These are phyloP conservation scores for Lingula anatina DNA, from an alignment of 2,888 invertebrate species.

Conservation along the genomic window DNA sequence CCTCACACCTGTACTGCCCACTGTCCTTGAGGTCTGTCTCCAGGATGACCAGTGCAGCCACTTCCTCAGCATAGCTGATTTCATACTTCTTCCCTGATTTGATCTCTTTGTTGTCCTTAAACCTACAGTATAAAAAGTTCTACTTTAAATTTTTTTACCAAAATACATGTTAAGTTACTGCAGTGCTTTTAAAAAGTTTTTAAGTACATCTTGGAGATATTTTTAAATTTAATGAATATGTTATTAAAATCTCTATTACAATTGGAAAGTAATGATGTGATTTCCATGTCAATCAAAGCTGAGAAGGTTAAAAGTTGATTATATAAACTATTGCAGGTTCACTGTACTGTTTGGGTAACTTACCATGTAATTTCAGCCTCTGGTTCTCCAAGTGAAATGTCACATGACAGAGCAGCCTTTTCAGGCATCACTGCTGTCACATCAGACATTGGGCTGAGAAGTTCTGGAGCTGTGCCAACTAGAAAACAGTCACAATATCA, in stretches of 20 bases:
- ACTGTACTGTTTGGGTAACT: no score
- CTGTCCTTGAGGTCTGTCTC: slow-evolving; percentile 38
- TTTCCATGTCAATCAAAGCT: no score
- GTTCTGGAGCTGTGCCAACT: slow-evolving; percentile 41
- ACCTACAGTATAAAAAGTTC: slow-evolving; percentile 29
- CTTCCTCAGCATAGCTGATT: slow-evolving; percentile 40
- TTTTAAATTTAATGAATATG: no score
- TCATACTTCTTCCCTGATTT: slow-evolving; percentile 38
- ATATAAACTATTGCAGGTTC: no score
- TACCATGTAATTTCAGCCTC: slow-evolving; percentile 42
- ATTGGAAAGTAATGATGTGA: no score
- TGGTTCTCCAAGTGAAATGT: slow-evolving; percentile 43
- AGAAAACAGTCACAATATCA: no score
- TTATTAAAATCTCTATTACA: no score
- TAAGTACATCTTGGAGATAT: no score
- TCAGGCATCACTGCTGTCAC: slow-evolving; percentile 31
- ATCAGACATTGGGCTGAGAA: slow-evolving; percentile 35
- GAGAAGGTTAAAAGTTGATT: no score
- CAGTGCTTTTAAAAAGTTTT: no score
- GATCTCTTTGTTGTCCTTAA: slow-evolving; percentile 41
- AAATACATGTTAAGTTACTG: no score
- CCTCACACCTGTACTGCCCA: slow-evolving; percentile 43
- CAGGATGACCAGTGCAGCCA: slow-evolving; percentile 62
- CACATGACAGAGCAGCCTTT: slow-evolving; percentile 37
- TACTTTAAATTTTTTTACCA: no score